phyloP scores from a whole-genome alignment of 2,113 vertebrate species.

The Aplodontia rufa region DNA sequence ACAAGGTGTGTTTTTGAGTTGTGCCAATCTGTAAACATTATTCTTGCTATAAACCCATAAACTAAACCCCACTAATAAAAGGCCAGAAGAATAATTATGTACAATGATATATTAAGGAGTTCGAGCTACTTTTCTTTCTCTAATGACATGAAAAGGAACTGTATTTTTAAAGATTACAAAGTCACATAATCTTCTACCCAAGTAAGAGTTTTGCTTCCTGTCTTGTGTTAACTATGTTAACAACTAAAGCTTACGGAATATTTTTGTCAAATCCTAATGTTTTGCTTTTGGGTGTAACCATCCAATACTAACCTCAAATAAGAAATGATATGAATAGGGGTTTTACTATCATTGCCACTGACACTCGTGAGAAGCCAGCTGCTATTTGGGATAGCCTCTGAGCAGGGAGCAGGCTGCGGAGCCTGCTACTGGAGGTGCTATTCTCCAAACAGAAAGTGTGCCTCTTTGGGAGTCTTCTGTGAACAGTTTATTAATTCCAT shows the following conservation, averaged over 20 bases:
- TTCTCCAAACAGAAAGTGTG: not conserved
- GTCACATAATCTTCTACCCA: not conserved
- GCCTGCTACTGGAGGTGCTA: not conserved
- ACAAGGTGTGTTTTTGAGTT: constrained; percentile 64
- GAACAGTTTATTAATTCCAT: not conserved
- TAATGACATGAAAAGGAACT: constrained; percentile 26
- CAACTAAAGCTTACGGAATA: not conserved
- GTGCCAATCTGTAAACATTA: constrained; percentile 61
- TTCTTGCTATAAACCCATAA: constrained; percentile 56
- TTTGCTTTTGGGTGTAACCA: not conserved
- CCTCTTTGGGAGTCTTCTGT: not conserved
- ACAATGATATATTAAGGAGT: constrained; percentile 35
- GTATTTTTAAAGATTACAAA: constrained; percentile 39
- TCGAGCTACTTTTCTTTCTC: constrained; percentile 54
- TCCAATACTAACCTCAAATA: not conserved
- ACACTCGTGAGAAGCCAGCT: not conserved
- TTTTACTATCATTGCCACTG: not conserved
- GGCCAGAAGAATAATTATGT: constrained; percentile 62
- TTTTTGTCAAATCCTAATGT: not conserved
- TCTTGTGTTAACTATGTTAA: not conserved
- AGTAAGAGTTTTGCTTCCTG: not conserved
- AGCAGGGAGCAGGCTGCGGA: not conserved
- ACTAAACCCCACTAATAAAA: constrained; percentile 49
- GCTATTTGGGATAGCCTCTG: not conserved
- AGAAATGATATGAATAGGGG: not conserved